Evolutionary conservation across 1,140 invertebrate genomes (phyloP), one percentile per base, ranked within the genome.

Genomic region (Drosophila elegans): DNA sequence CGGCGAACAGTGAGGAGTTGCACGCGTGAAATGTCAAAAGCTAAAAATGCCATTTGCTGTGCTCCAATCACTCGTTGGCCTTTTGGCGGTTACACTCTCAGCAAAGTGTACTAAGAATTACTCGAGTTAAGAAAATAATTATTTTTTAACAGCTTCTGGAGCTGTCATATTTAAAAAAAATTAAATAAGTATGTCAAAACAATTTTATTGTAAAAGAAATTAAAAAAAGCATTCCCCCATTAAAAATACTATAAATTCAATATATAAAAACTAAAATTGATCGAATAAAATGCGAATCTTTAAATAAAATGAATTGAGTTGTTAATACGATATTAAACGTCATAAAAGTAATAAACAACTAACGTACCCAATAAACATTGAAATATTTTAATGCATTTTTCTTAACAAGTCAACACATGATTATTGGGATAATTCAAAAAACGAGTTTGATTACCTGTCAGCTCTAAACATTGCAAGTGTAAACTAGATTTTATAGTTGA

Each of bases 1-100:
- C 78, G 74, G 36, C 36, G 38, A 36, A 16, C 51, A 4, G 46
- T 59, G 44, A 44, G 51, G 34, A 34, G 64, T 41, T 75, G 74
- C 83, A 89, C 85, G 84, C 84, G 84, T 89, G 84, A 89, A 89
- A 89, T 89, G 84, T 89, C 84, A 89, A 89, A 89, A 84, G 84
- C 71, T 89, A 80, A 89, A 89, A 89, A 84, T 84, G 80, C 84
- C 80, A 89, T 89, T 89, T 83, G 32, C 69, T 29, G 36, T 49
- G 51, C 41, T 48, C 41, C 48, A 86, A 79, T 67, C 83, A 86
- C 54, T 67, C 63, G 64, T 79, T 80, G 74, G 67, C 63, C 83
- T 79, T 79, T 88, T 59, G 76, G 75, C 61, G 51, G 27, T 3
- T 64, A 7, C 59, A 55, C 44, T 56, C 25, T 0, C 0, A 34